Base-by-base conservation (phyloP, 2,113 vertebrate species). In the Colaptes auratus region DNA sequence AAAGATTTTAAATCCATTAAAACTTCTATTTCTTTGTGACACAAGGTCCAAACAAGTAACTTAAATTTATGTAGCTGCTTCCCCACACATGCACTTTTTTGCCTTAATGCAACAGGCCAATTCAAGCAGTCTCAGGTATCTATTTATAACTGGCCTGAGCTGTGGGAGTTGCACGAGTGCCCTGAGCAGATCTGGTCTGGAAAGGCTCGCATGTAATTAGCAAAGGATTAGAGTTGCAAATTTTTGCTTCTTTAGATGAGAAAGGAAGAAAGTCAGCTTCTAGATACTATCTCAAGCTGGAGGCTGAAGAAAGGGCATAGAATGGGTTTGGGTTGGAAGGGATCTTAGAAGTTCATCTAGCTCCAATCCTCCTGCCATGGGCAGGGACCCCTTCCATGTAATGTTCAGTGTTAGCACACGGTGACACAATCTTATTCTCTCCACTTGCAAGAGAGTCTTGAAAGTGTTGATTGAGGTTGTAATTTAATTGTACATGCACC, bases 21-120 rank as follows among this genome's bases (percentile, higher is more conserved):
- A 82, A 18, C 28, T 31, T 50, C 11, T 35, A 6, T 31, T 67
- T 59, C 14, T 35, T 36, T 24, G 46, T 15, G 42, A 59, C 11
- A 7, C 3, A 15, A 66, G 48, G 30, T 35, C 44, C 0, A 0
- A 69, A 60, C 28, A 53, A 70, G 16, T 7, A 66, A 70, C 8
- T 16, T 48, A 3, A 24, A 30, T 55, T 64, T 86, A 33, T 42
- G 33, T 3, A n/a, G 52, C 16, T 53, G 9, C 1, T 12, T 39
- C 13, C 13, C 31, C 13, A 33, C 21, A 12, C 19, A 12, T 18
- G 13, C 3, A 7, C 10, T 46, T n/a, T 63, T 82, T 31, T 50
- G 23, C 66, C 66, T 46, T 55, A 85, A 58, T 2, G 7, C 35
- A 71, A 64, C 10, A 60, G n/a, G 46, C 20, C 20, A 75, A 21